phyloP scores from a whole-genome alignment of 2,113 vertebrate genomes.

The Mastomys coucha region DNA sequence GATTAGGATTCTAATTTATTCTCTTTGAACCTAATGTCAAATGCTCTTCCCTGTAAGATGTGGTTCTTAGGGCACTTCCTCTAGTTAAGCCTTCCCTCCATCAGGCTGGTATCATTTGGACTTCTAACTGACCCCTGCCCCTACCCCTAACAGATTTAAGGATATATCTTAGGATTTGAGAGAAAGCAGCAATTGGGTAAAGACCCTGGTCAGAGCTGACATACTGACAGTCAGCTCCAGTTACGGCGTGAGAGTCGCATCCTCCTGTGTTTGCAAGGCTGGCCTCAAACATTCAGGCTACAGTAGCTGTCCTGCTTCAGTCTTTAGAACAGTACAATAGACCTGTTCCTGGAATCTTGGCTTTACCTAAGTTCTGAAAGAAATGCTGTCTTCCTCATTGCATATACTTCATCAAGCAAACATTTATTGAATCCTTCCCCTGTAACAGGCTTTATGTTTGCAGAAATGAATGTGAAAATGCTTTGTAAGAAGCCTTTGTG shows the following conservation, averaged over 20 bases:
- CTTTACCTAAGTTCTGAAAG: not conserved
- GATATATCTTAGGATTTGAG: constrained; percentile 22
- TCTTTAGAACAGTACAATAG: not conserved
- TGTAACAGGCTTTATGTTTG: not conserved
- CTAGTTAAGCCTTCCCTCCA: constrained; percentile 46
- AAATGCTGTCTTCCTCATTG: not conserved
- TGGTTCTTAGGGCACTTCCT: constrained; percentile 69
- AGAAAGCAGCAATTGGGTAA: not conserved
- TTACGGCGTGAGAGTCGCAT: not conserved
- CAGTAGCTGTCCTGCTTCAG: not conserved
- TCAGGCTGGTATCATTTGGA: constrained; percentile 51
- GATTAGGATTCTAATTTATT: constrained; percentile 81
- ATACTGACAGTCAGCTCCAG: not conserved
- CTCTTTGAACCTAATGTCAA: constrained; percentile 78
- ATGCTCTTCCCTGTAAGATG: constrained; percentile 63
- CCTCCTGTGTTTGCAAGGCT: not conserved
- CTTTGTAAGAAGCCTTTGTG: constrained; percentile 1
- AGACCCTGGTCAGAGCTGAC: not conserved
- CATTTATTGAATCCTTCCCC: not conserved
- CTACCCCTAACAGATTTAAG: not conserved
- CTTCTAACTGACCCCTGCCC: not conserved
- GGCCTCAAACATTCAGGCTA: not conserved
- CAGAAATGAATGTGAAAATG: not conserved
- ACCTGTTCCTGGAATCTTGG: not conserved
- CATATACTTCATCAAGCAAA: not conserved